A percentile compares a stretch with the other conserved stretches of the same genome.
Evolutionary conservation across 1,140 invertebrate species (phyloP).

Genomic region (Pseudomyrmex sp.): DNA sequence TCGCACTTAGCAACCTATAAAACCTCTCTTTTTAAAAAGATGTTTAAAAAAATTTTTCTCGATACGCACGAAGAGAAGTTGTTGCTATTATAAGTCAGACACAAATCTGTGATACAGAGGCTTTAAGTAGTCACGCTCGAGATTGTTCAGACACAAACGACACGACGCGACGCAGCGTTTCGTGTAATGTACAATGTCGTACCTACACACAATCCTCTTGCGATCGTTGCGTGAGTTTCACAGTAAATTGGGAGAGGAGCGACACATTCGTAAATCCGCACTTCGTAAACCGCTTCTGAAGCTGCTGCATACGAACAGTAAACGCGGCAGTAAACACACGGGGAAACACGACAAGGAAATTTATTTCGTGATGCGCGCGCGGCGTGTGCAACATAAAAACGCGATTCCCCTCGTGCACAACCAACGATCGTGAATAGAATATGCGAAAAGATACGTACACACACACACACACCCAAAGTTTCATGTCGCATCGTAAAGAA

Average conservation of each 20-base stretch:
- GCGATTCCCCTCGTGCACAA: slow-evolving; percentile 14
- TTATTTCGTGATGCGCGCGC: slow-evolving; percentile 40
- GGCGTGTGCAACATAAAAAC: slow-evolving; percentile 26
- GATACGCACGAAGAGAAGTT: neutral
- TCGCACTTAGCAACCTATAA: neutral
- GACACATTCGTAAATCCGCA: slow-evolving; percentile 43
- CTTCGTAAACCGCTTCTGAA: slow-evolving; percentile 50
- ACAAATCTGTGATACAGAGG: neutral
- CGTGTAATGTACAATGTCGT: neutral
- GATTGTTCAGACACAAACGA: slow-evolving; percentile 53
- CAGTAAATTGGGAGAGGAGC: neutral
- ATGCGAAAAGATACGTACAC: neutral
- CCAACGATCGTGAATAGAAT: slow-evolving; percentile 19
- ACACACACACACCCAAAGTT: neutral
- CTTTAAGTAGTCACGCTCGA: slow-evolving; percentile 50
- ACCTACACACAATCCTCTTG: slow-evolving; percentile 37
- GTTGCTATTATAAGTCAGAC: slow-evolving; percentile 1
- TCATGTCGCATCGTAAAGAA: neutral
- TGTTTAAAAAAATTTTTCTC: neutral
- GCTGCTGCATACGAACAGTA: slow-evolving; percentile 30
- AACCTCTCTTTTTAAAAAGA: no score
- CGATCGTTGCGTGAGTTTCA: slow-evolving; percentile 10
- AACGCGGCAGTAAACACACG: slow-evolving; percentile 42
- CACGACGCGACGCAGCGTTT: neutral
- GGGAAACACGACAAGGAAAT: slow-evolving; percentile 27